Percentiles rank a stretch among this genome's conserved stretches.
phyloP scores from a whole-genome alignment of 2,113 vertebrate species.

The Zeus faber region DNA sequence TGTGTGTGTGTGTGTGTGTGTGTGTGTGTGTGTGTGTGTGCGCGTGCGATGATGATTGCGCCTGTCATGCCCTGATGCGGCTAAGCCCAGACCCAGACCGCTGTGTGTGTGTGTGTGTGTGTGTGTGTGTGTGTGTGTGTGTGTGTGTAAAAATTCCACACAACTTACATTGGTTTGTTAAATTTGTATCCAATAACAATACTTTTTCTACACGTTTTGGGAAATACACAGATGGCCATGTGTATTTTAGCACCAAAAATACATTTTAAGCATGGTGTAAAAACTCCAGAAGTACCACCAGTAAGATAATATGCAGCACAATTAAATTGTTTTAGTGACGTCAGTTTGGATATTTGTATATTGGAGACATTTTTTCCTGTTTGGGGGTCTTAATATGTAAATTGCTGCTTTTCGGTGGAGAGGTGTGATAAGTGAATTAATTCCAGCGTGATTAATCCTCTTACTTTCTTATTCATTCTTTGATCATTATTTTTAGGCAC shows the following conservation, averaged over 20 bases:
- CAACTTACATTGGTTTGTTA: no score
- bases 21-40: slow-evolving; percentile 4
- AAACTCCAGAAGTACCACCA: no score
- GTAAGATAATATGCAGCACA: no score
- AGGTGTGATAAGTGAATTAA: slow-evolving; percentile 41
- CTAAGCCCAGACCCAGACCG: no score
- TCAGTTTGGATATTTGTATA: neutral
- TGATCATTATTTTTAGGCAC: slow-evolving; percentile 23
- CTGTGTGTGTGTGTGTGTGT: no score
- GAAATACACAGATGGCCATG: no score
- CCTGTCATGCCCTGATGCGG: slow-evolving; percentile 41
- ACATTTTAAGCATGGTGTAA: neutral
- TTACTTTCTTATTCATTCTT: slow-evolving; percentile 37
- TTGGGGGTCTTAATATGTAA: neutral
- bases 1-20: slow-evolving; percentile 4
- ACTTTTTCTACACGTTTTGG: no score
- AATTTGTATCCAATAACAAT: no score
- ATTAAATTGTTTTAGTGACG: neutral
- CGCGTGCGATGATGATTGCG: slow-evolving; percentile 7
- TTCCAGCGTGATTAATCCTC: slow-evolving; percentile 42
- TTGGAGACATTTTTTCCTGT: neutral
- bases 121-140: no score
- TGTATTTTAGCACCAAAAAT: neutral
- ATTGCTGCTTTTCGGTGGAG: slow-evolving; percentile 3
- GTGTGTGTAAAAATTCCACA: no score